Conservation (phyloP, 2,888 invertebrate species). For the Cheilosia pagana region DNA sequence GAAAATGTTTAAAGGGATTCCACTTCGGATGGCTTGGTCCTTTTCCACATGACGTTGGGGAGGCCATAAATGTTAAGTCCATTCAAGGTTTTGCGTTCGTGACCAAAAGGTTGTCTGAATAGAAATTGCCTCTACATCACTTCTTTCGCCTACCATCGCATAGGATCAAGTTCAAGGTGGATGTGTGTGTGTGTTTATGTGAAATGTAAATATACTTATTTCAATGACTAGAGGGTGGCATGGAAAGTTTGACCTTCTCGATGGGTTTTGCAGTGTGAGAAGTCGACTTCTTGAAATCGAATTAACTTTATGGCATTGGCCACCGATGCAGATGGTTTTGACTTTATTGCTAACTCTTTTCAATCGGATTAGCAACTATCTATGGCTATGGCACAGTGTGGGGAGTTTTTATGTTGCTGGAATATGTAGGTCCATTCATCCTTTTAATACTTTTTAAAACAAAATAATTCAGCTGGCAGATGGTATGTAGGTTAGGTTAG, state of each 20-base stretch:
- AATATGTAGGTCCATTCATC: too few species aligned
- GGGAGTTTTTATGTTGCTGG: too few species aligned
- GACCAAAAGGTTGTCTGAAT: constrained; percentile 1
- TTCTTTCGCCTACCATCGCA: not conserved
- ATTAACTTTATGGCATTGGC: not conserved
- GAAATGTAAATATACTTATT: not conserved
- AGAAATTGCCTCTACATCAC: not conserved
- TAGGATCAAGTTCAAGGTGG: constrained; percentile 51
- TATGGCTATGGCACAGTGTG: too few species aligned
- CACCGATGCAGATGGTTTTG: not conserved
- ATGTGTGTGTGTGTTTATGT: not conserved
- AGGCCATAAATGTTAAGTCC: not conserved
- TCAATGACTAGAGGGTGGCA: constrained; percentile 30
- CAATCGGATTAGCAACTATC: too few species aligned
- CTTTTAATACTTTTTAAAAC: too few species aligned
- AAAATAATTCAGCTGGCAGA: too few species aligned
- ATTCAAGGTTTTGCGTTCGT: constrained; percentile 47
- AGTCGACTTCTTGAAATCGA: not conserved
- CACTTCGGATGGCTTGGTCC: not conserved
- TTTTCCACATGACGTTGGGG: not conserved
- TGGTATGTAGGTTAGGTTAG: too few species aligned
- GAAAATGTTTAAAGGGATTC: not conserved
- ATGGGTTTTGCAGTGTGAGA: not conserved
- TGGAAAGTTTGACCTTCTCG: constrained; percentile 40
- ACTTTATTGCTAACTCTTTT: too few species aligned